Evolutionary conservation across 2,888 invertebrate genomes (phyloP), one percentile per base, ranked within the genome.

Genomic region (Orthosia incerta): DNA sequence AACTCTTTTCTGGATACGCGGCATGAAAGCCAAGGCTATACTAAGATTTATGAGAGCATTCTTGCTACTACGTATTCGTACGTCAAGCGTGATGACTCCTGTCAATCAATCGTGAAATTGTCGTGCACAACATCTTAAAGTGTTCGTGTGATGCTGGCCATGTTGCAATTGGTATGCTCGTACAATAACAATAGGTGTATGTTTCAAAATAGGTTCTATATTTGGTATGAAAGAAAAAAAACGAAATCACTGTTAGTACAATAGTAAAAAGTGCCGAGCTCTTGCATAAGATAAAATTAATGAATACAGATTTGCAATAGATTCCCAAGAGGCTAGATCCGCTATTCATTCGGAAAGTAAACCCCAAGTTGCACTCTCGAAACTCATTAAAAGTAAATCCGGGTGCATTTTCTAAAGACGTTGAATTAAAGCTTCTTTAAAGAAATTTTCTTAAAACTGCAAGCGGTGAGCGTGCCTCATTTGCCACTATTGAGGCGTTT

Each of bases 321-420:
- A 85, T 87, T 80, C 77, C 86, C 81, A 75, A 82, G 86, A 84
- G 86, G 87, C 88, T 85, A 90, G 91, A 90, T 92, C 86, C 88
- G 86, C 91, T 88, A 93, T 95, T 95, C 91, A 94, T 94, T 93
- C 91, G 93, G 91, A 93, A 93, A 94, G 94, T 93, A 95, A 95
- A 93, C 92, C 94, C 90, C 93, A 92, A 95, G 92, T 94, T 93
- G 93, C 91, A 92, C 93, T 92, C 93, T 93, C 91, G 91, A 93
- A 95, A 95, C 95, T 96, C 95, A 96, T 96, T 96, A 96, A 96
- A 96, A 95, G 94, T 94, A 95, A 95, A 96, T 95, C 95, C 93
- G 91, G 92, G 88, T 92, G 95, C 94, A 94, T 94, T 95, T 95
- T 95, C 94, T 92, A 94, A 94, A 95, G 96, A 95, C 94, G 94